Conservation (phyloP, 2,797 vertebrate species). For the Syngnathus rostellatus region DNA sequence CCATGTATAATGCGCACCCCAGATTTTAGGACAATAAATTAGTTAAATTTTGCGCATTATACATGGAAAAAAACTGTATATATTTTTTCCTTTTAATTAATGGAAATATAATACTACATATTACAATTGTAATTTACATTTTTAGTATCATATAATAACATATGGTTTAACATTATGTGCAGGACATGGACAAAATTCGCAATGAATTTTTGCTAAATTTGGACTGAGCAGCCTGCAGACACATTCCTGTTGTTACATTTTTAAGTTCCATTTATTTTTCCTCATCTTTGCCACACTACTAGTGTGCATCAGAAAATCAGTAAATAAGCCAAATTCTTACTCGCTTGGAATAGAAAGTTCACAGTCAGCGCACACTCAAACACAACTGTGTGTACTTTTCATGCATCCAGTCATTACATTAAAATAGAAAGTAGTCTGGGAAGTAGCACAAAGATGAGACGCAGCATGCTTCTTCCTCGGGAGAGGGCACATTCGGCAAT, state of each 20-base stretch:
- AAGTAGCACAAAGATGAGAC: slow-evolving; percentile 44
- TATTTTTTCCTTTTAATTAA: no score
- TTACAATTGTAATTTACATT: no score
- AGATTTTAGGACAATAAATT: no score
- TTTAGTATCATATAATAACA: no score
- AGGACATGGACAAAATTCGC: neutral
- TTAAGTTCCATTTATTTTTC: neutral
- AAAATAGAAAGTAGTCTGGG: slow-evolving; percentile 35
- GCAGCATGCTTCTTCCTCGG: slow-evolving; percentile 42
- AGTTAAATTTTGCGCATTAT: no score
- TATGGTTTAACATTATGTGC: neutral
- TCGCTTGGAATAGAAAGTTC: neutral
- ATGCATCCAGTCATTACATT: neutral
- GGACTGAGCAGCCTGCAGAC: neutral
- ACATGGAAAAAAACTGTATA: no score
- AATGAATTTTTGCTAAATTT: neutral
- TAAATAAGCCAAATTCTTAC: neutral
- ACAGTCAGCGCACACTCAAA: neutral
- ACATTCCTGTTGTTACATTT: neutral
- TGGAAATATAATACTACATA: no score
- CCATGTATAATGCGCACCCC: no score
- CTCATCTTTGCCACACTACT: neutral
- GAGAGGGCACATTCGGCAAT: slow-evolving; percentile 30
- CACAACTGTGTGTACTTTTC: neutral
- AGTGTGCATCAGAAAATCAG: neutral